phyloP scores from a whole-genome alignment of 2,888 invertebrate genomes.

The Nomada fucata region DNA sequence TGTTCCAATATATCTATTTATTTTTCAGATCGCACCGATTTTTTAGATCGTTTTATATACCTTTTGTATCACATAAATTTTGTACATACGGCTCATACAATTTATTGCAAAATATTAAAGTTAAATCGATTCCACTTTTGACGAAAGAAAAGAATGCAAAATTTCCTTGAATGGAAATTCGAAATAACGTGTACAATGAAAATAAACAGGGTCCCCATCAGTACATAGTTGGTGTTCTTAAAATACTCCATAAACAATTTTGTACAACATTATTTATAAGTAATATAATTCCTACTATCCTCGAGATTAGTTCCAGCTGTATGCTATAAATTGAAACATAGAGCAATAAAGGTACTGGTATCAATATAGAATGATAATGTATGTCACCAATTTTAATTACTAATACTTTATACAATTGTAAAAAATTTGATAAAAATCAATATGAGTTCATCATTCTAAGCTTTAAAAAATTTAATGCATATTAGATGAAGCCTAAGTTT shows the following conservation, averaged over 20 bases:
- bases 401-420: slow-evolving; percentile 40
- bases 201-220: slow-evolving; percentile 60
- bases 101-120: slow-evolving; percentile 86
- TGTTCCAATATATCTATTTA: slow-evolving; percentile 4
- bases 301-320: slow-evolving; percentile 2
- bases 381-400: slow-evolving; percentile 43
- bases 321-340: background rate
- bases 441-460: background rate
- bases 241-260: background rate
- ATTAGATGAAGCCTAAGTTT: too few relatives aligned
- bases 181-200: slow-evolving; percentile 24
- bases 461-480: too few relatives aligned
- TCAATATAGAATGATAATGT: slow-evolving; percentile 12
- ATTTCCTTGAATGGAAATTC: slow-evolving; percentile 47
- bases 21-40: slow-evolving; percentile 88
- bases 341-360: background rate
- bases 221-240: slow-evolving; percentile 15
- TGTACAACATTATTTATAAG: background rate
- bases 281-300: background rate
- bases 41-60: slow-evolving; percentile 95
- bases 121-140: slow-evolving; percentile 70
- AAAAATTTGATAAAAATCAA: slow-evolving; percentile 8
- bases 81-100: slow-evolving; percentile 90
- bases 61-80: slow-evolving; percentile 89
- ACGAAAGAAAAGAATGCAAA: slow-evolving; percentile 63